Conservation (phyloP, 2,113 vertebrate species). For the Spea bombifrons region DNA sequence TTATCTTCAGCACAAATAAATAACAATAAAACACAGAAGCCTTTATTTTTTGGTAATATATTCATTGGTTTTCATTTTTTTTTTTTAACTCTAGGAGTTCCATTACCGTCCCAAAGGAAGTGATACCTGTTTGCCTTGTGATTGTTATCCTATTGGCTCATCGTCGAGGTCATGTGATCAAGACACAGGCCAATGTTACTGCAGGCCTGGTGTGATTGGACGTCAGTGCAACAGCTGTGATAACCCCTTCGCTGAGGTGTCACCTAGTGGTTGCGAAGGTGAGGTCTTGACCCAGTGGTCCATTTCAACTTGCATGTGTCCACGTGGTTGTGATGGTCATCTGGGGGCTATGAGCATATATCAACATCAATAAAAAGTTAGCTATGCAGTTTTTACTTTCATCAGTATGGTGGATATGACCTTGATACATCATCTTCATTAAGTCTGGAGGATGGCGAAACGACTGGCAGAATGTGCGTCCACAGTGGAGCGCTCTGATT, state of each 20-base stretch:
- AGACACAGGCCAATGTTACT: slow-evolving; percentile 86
- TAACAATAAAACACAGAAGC: no score
- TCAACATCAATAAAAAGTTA: no score
- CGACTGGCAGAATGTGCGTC: no score
- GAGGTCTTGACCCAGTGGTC: slow-evolving; percentile 51
- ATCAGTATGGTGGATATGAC: no score
- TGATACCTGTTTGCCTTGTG: slow-evolving; percentile 88
- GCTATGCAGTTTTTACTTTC: no score
- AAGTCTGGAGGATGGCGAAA: no score
- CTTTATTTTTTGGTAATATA: no score
- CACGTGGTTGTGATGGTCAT: not conserved
- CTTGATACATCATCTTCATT: no score
- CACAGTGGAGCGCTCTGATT: no score
- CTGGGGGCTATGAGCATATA: not conserved
- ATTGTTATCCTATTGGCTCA: slow-evolving; percentile 95
- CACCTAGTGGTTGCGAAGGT: slow-evolving; percentile 88
- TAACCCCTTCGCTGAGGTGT: slow-evolving; percentile 94
- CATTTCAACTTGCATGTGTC: not conserved
- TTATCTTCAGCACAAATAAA: no score
- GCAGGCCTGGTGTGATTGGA: slow-evolving; percentile 89
- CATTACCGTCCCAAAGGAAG: slow-evolving; percentile 81
- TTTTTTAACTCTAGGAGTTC: slow-evolving; percentile 77
- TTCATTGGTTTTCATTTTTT: not conserved
- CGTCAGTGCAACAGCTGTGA: slow-evolving; percentile 94
- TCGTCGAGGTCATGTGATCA: slow-evolving; percentile 86